Evolutionary conservation across 64 coral and sea anemone species (phyloP).

Genomic region (Catalaphyllia jardinei): DNA sequence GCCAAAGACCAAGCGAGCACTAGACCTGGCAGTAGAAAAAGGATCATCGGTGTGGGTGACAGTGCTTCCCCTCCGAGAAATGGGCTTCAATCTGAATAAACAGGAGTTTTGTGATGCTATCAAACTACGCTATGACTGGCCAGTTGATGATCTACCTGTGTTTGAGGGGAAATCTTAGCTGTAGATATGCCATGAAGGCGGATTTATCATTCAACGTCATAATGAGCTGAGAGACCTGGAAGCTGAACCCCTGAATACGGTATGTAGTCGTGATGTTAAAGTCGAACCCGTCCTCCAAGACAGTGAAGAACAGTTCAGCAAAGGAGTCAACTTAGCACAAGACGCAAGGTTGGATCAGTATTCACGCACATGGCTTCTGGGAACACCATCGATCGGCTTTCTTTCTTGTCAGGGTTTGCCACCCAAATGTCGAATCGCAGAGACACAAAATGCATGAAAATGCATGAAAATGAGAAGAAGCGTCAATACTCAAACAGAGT

Average conservation of each 20-base stretch:
- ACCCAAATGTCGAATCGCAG: not conserved
- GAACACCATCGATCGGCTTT: not conserved
- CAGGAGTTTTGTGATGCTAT: not conserved
- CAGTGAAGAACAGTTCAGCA: not conserved
- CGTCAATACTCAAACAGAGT: conserved; percentile 7
- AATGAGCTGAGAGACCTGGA: too few relatives aligned
- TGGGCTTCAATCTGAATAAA: conserved; percentile 5
- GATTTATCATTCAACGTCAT: not conserved
- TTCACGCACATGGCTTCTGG: too few relatives aligned
- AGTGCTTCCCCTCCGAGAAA: not conserved
- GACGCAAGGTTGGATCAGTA: not conserved
- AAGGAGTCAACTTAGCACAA: conserved; percentile 7
- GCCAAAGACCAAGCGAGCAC: too few relatives aligned
- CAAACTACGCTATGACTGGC: conserved; percentile 24
- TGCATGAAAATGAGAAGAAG: not conserved
- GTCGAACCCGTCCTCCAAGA: conserved; percentile 2
- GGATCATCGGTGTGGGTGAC: too few relatives aligned
- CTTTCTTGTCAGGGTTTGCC: too few relatives aligned
- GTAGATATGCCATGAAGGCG: conserved; percentile 17
- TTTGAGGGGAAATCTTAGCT: not conserved
- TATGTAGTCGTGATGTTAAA: not conserved
- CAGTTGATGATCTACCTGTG: not conserved
- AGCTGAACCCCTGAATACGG: not conserved
- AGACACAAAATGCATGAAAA: conserved; percentile 12
- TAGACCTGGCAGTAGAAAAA: not conserved